Conservation (phyloP, 2,113 vertebrate species). For the Salminus brasiliensis region DNA sequence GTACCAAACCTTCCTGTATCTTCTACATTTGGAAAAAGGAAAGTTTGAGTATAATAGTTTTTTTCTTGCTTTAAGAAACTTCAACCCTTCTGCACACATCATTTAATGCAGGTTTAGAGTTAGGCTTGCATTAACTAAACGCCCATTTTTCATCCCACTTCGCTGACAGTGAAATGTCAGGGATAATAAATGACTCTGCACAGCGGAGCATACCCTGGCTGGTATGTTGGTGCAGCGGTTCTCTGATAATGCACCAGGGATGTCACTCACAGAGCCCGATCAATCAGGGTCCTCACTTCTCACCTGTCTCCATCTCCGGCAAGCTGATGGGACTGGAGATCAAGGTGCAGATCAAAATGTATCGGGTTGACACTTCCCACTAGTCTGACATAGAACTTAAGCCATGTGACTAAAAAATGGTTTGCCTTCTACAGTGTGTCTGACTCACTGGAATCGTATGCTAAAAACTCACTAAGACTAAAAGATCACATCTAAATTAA, state of each 20-base stretch:
- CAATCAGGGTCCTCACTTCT: neutral
- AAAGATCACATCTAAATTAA: too few relatives aligned
- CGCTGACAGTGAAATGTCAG: neutral
- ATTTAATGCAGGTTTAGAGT: neutral
- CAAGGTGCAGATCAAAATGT: neutral
- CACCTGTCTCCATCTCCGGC: neutral
- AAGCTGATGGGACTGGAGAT: neutral
- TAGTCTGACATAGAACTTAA: neutral
- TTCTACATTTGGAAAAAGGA: too few relatives aligned
- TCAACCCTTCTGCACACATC: neutral
- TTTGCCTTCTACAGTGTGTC: too few relatives aligned
- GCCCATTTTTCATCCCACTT: neutral
- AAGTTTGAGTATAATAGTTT: too few relatives aligned
- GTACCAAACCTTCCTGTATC: too few relatives aligned
- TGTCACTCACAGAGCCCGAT: neutral
- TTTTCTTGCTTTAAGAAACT: neutral
- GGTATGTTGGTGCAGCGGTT: neutral
- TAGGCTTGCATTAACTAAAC: slow-evolving; percentile 15
- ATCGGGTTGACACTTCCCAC: neutral
- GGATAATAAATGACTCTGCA: slow-evolving; percentile 13
- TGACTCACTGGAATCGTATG: too few relatives aligned
- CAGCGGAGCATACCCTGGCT: neutral
- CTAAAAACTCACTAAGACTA: too few relatives aligned
- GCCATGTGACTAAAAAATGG: neutral
- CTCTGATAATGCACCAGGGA: neutral